Evolutionary conservation across 2,113 vertebrate genomes (phyloP).

Genomic region (Suricata suricatta): DNA sequence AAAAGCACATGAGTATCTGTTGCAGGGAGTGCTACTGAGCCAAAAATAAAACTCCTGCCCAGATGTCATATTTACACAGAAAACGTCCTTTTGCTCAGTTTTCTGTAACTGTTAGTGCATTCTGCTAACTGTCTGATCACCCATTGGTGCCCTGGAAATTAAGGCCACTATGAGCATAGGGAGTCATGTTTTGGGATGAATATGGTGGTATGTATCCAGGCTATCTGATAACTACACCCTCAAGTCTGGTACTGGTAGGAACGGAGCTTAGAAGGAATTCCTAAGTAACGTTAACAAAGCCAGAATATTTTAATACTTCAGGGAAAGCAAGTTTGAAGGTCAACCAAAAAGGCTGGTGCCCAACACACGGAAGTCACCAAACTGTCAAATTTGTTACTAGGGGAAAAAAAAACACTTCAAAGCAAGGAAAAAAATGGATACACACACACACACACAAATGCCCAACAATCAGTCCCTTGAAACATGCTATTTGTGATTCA

Average conservation of each 20-base stretch:
- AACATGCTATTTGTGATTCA: neutral
- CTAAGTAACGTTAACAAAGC: neutral
- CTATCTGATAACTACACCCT: constrained; percentile 13
- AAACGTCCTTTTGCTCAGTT: neutral
- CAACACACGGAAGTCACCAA: constrained; percentile 2
- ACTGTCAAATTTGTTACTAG: neutral
- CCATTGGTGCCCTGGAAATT: constrained; percentile 2
- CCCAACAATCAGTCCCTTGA: neutral
- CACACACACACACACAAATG: neutral
- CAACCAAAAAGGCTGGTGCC: neutral
- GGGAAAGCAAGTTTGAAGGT: constrained; percentile 9
- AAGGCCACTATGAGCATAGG: constrained; percentile 35
- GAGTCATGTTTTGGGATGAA: neutral
- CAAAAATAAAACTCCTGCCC: constrained; percentile 5
- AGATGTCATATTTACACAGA: neutral
- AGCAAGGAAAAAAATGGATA: neutral
- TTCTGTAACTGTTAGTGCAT: neutral
- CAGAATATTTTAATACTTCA: constrained; percentile 24
- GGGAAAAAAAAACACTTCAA: neutral
- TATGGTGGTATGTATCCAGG: neutral
- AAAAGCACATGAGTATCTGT: neutral
- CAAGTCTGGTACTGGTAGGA: neutral
- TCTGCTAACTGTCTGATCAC: constrained; percentile 22
- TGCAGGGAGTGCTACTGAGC: neutral
- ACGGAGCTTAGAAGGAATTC: constrained; percentile 29